Percentiles rank a stretch among this genome's conserved stretches.
Conservation (phyloP, 1,140 invertebrate species). For the Metopolophium dirhodum region DNA sequence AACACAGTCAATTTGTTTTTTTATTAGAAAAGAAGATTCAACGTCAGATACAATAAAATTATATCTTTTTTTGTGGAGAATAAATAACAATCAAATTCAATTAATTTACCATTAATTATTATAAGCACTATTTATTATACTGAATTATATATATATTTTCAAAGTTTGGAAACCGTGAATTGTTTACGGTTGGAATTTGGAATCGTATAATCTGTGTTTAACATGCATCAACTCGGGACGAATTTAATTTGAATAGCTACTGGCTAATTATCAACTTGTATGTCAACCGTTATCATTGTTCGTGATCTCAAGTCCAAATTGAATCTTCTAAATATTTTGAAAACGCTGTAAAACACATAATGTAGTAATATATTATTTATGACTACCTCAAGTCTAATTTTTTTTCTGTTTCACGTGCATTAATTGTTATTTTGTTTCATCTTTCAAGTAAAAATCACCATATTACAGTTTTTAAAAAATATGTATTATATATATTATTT, state of each 20-base stretch:
- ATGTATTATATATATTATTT: not conserved
- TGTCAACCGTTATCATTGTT: not conserved
- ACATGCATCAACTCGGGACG: not conserved
- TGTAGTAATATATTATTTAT: not conserved
- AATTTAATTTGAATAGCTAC: not conserved
- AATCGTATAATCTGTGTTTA: not conserved
- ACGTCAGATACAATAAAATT: too few relatives aligned
- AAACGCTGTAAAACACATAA: not conserved
- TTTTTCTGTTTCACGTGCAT: not conserved
- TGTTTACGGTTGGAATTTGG: not conserved
- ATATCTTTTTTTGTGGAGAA: too few relatives aligned
- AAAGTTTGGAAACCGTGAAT: not conserved
- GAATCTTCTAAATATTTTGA: not conserved
- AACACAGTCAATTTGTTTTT: too few relatives aligned
- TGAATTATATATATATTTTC: not conserved
- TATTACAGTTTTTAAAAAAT: not conserved
- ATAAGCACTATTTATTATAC: too few relatives aligned
- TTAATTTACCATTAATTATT: too few relatives aligned
- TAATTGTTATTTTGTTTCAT: not conserved
- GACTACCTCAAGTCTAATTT: rapidly evolving
- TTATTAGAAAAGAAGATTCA: too few relatives aligned
- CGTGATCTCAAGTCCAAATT: not conserved
- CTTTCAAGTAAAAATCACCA: not conserved
- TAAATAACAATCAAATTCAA: too few relatives aligned
- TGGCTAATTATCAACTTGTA: not conserved